A percentile compares a stretch with the other conserved stretches of the same genome.
Conservation (phyloP, 2,797 vertebrate species). For the Danio albolineatus region DNA sequence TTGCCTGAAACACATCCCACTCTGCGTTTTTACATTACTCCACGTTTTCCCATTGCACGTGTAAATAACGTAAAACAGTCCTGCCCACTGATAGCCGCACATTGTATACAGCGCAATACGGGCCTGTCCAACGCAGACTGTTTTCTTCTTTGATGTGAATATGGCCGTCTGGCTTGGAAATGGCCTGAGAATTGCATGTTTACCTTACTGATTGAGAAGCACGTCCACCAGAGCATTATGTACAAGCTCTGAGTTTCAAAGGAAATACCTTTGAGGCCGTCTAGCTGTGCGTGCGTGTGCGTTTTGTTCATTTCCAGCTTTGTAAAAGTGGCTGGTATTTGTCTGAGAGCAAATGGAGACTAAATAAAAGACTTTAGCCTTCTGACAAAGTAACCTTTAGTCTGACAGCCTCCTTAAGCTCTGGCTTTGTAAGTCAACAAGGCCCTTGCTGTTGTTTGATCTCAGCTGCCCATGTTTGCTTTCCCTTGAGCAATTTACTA, state of each 20-base stretch:
- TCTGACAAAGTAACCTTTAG: slow-evolving; percentile 42
- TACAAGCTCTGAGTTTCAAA: slow-evolving; percentile 52
- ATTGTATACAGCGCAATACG: background rate
- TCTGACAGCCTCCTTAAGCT: slow-evolving; percentile 29
- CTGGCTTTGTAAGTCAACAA: slow-evolving; percentile 44
- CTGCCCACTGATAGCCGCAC: slow-evolving; percentile 4
- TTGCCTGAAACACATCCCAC: slow-evolving; percentile 9
- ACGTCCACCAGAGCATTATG: slow-evolving; percentile 54
- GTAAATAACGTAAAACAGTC: slow-evolving; percentile 11
- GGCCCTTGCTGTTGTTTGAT: slow-evolving; percentile 41
- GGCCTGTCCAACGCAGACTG: slow-evolving; percentile 60
- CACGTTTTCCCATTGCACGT: background rate
- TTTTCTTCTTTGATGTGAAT: slow-evolving; percentile 65
- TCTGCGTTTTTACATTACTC: slow-evolving; percentile 14
- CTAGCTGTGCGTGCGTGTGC: slow-evolving; percentile 39
- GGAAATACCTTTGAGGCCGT: slow-evolving; percentile 55
- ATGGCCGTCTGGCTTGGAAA: slow-evolving; percentile 47
- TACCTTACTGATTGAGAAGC: slow-evolving; percentile 62
- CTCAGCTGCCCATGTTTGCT: slow-evolving; percentile 46
- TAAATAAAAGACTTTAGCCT: slow-evolving; percentile 41
- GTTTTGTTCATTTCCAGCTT: slow-evolving; percentile 32
- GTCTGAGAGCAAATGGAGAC: slow-evolving; percentile 50
- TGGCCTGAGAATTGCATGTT: slow-evolving; percentile 65
- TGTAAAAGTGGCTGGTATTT: slow-evolving; percentile 46
- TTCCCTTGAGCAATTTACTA: slow-evolving; percentile 49